phyloP scores from a whole-genome alignment of 2,888 invertebrate genomes.

The Fragum whitleyi region DNA sequence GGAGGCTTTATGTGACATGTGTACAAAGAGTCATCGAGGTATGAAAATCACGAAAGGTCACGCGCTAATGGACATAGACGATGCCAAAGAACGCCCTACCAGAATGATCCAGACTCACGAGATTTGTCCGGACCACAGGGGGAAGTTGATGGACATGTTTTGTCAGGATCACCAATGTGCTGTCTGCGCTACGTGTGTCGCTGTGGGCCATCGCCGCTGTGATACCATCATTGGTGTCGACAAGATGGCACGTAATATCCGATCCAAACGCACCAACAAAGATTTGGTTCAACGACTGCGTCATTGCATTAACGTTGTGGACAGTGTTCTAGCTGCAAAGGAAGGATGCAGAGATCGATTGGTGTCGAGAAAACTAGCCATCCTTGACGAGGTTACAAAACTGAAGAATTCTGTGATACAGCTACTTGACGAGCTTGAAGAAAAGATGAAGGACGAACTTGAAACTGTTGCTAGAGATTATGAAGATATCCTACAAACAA shows the following conservation, averaged over 20 bases:
- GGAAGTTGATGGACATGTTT: slow-evolving; percentile 56
- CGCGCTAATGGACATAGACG: slow-evolving; percentile 61
- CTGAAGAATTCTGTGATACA: slow-evolving; percentile 56
- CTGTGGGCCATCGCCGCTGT: slow-evolving; percentile 55
- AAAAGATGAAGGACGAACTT: slow-evolving; percentile 61
- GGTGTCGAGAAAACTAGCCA: slow-evolving; percentile 41
- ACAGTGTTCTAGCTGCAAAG: slow-evolving; percentile 52
- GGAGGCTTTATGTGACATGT: slow-evolving; percentile 60
- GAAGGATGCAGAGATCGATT: slow-evolving; percentile 46
- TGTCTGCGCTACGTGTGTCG: slow-evolving; percentile 59
- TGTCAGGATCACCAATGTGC: slow-evolving; percentile 61
- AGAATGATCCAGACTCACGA: slow-evolving; percentile 56
- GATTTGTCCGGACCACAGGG: slow-evolving; percentile 58
- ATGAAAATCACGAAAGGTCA: slow-evolving; percentile 61
- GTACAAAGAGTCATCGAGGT: slow-evolving; percentile 64
- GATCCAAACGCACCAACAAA: slow-evolving; percentile 56
- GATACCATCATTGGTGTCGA: slow-evolving; percentile 54
- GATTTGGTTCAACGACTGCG: slow-evolving; percentile 47
- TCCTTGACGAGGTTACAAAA: slow-evolving; percentile 53
- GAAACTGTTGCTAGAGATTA: slow-evolving; percentile 60
- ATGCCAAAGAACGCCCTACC: slow-evolving; percentile 42
- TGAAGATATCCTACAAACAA: slow-evolving; percentile 59
- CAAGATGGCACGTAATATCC: slow-evolving; percentile 39
- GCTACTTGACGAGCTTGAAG: slow-evolving; percentile 60
- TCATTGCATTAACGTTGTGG: slow-evolving; percentile 50